These are phyloP conservation scores for Alligator mississippiensis DNA, from an alignment of 2,113 vertebrate genomes.

Conservation along the genomic window DNA sequence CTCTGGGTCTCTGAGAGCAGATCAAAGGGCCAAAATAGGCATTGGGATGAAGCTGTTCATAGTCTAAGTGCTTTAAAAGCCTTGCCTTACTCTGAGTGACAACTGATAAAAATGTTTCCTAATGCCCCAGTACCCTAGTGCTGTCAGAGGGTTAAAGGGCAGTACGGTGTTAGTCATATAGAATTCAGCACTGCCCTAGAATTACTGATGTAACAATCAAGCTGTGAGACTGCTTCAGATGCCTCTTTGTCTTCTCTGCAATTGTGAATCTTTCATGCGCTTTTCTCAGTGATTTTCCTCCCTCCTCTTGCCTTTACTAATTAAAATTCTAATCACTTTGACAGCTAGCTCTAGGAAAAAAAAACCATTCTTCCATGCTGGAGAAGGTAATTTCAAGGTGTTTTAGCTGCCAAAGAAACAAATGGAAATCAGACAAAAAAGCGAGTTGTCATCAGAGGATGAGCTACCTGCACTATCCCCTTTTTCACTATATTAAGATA, in stretches of 20 bases:
- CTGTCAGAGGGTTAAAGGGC: conserved; percentile 44
- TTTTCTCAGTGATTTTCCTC: conserved; percentile 67
- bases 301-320: conserved; percentile 76
- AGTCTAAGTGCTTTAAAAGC: conserved; percentile 34
- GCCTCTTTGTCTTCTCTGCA: conserved; percentile 74
- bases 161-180: not conserved
- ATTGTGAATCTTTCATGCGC: conserved; percentile 72
- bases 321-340: conserved; percentile 88
- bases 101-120: conserved; percentile 48
- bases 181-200: not conserved
- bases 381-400: conserved; percentile 87
- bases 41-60: not conserved
- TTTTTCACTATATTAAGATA: conserved; percentile 62
- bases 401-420: conserved; percentile 79
- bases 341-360: conserved; percentile 72
- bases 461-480: conserved; percentile 59
- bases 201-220: conserved; percentile 47
- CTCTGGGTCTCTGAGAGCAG: conserved; percentile 15
- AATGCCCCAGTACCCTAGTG: not conserved
- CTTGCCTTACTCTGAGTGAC: conserved; percentile 47
- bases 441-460: conserved; percentile 63
- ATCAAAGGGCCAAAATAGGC: conserved; percentile 37
- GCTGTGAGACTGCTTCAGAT: conserved; percentile 28
- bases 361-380: conserved; percentile 75
- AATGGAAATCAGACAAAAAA: conserved; percentile 80